Evolutionary conservation across 1,140 invertebrate genomes (phyloP), one percentile per base, ranked within the genome.

Genomic region (Pseudomyrmex cubaensis): DNA sequence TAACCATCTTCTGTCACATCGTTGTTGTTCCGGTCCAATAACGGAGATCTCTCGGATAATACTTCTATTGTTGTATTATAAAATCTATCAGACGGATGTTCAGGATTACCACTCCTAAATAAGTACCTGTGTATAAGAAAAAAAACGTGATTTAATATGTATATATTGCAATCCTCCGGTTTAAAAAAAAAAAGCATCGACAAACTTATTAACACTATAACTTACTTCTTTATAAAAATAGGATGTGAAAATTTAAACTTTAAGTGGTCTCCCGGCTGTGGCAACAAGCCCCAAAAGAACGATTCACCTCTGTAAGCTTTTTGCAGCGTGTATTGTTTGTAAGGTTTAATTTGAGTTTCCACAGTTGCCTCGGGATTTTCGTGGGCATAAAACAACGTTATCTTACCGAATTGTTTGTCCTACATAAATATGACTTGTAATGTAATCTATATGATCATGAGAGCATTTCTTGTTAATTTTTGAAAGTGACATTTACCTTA

Each of bases 361-460:
- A 98, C 95, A 63, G 94, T 93, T 0, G 98, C 97, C 5, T 97
- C 95, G 12, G 97, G 96, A 92, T 98, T 98, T n/a, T 96, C 95
- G 87, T 98, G 97, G 0, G 97, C 96, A 90, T 96, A 97, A 93
- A 96, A 98, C 12, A 98, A 94, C 15, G 97, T 96, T 44, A 98
- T 95, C 93, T 98, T 98, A 10, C 98, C 98, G 95, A 98, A 99
- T 90, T 98, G 97, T 92, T 97, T 97, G 93, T 99, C 98, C 97
- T 98, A 91, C 73, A 66, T 22, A 48, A 62, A 66, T 4, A 17
- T 10, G 67, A 82, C 76, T 64, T 57, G n/a, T 67, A 20, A 59
- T 44, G 10, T 78, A 66, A 20, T 77, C 84, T 20, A 17, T 52
- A 44, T 15, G 20, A 9, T 48, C 44, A 35, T 13, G 74, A 72